These are phyloP conservation scores for Dryobotodes eremita DNA, from an alignment of 2,888 invertebrate genomes.

Conservation along the genomic window DNA sequence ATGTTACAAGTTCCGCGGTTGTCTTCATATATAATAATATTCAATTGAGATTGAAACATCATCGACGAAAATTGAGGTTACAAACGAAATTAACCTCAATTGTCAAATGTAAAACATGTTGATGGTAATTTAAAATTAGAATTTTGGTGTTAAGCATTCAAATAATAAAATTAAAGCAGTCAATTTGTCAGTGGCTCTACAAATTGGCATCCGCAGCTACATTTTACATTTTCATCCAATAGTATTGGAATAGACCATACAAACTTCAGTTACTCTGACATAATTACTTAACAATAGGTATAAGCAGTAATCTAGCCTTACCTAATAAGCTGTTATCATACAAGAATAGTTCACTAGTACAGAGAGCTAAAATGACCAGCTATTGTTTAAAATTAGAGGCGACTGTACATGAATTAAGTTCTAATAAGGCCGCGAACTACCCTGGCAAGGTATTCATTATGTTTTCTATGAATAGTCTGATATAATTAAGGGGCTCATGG, in stretches of 20 bases:
- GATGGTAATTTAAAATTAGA: too few relatives aligned
- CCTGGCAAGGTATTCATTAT: slow-evolving; percentile 6
- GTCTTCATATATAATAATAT: background rate
- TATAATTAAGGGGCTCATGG: background rate
- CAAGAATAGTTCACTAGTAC: slow-evolving; percentile 2
- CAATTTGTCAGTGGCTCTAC: background rate
- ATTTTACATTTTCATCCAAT: background rate
- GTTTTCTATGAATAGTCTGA: slow-evolving; percentile 3
- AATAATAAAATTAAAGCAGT: too few relatives aligned
- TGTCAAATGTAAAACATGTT: background rate
- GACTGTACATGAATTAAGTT: background rate
- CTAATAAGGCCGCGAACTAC: background rate
- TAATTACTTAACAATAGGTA: background rate
- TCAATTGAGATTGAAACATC: too few relatives aligned
- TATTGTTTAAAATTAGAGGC: slow-evolving; percentile 6
- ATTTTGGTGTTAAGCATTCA: too few relatives aligned
- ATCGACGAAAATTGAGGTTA: too few relatives aligned
- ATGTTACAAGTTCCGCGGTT: background rate
- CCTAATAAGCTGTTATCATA: background rate
- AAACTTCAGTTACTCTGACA: background rate
- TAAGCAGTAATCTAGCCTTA: background rate
- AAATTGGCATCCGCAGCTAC: background rate
- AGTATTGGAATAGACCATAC: background rate
- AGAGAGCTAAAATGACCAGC: background rate
- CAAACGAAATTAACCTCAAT: too few relatives aligned